Base-by-base conservation (phyloP, 1,140 invertebrate species). In the Leucophenga varia region DNA sequence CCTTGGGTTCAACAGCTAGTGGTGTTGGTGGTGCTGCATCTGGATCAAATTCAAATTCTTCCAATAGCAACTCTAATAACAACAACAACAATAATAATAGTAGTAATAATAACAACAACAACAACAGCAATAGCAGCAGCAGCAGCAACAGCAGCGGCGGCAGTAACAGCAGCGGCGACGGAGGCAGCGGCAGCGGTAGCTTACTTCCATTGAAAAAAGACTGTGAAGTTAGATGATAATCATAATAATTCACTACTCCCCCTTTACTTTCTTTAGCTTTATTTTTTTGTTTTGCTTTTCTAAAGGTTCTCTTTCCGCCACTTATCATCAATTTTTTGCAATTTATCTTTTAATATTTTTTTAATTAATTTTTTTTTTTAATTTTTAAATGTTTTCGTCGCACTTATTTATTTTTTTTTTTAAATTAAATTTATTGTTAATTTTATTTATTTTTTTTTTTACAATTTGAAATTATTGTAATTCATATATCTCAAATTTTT, bases 151-250 rank as follows among this genome's bases (percentile, higher is more conserved):
- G 35, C 22, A 57, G 36, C 46, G 51, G 34, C 36, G 52, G 47
- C 48, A 50, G 53, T 37, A 57, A 46, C 42, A 54, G 52, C 30
- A 55, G 49, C 21, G 51, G 49, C 32, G 49, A 43, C 40, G 46
- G 43, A 51, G 48, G 35, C 38, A 47, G 46, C 47, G 51, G 54
- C 44, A 44, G 49, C 44, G 54, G 64, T 55, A 54, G 60, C 55
- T 74, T 86, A 55, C 76, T 84, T 55, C 77, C 84, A 64, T 79
- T 85, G 60, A 86, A 84, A 71, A 87, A 89, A 81, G 86, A 87
- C 79, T 88, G 87, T 80, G 86, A 89, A 81, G 87, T 89, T 82
- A 90, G 88, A 84, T 90, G 87, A 90, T 89, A 86, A 82, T 80
- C 61, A 61, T 55, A 63, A 61, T n/a, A n/a, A 53, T 36, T 43